Base-by-base conservation (phyloP, 23 tunicate genomes). In the Phallusia fumigata region DNA sequence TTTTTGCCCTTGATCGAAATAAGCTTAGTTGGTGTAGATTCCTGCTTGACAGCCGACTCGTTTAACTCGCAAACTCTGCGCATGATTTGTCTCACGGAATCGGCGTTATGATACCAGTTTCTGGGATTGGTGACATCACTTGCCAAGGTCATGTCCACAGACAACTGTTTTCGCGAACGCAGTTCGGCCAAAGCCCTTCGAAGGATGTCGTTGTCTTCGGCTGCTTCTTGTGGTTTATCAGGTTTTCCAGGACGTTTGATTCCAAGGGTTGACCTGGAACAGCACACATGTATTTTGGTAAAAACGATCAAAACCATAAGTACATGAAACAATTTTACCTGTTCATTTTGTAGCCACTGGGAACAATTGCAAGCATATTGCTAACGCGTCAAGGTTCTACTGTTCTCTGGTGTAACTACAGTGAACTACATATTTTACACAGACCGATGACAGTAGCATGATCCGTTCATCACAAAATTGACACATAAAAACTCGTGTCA, bases 21-120 rank as follows among this genome's bases (percentile, higher is more conserved):
- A 22, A 58, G 69, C 16, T 21, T 58, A 5, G 26, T 58, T 58
- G 69, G 28, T 24, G 69, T 24, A 24, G 28, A 22, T 22, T 24
- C 69, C 69, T 21, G 69, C 28, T 58, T 58, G 26, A 2, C 11
- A 24, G 26, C 28, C 28, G 69, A 21, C 28, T 58, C 69, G 69
- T 58, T 58, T 13, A 58, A 58, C 16, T 58, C 69, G 69, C 69
- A 58, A 13, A 58, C 69, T 21, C 16, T 22, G 28, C 69, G 69
- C 69, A 58, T 58, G 69, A 58, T 58, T 58, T 58, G 69, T 13
- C 69, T 58, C 69, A 58, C 69, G 28, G 69, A 58, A 24, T 58
- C 69, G 28, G 69, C 16, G 28, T 58, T 58, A 16, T 58, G 69
- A 58, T 58, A 58, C 69, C 69, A 58, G 28, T 58, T 58, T 2